Conservation (phyloP, 2,888 invertebrate species). For the Artemia sp. region DNA sequence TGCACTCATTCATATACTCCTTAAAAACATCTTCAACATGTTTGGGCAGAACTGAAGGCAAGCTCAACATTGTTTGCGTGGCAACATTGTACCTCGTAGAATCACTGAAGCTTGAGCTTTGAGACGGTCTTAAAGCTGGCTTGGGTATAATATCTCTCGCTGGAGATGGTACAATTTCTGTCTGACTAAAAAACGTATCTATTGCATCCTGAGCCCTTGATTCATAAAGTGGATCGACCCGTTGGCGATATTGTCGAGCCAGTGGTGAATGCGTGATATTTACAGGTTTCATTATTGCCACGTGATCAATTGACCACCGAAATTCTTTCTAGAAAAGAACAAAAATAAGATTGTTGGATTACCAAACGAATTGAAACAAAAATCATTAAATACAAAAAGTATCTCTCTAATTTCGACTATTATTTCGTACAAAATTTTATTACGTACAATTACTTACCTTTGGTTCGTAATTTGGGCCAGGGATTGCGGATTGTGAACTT, state of each 20-base stretch:
- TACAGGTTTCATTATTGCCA: conserved; percentile 11
- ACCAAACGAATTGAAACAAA: no score
- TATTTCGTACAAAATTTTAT: no score
- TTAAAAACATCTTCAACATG: conserved; percentile 3
- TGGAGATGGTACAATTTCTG: conserved; percentile 4
- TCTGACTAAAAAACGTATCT: conserved; percentile 9
- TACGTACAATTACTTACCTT: no score
- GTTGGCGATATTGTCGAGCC: conserved; percentile 1
- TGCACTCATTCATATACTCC: neutral
- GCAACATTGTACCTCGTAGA: neutral
- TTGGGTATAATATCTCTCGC: neutral
- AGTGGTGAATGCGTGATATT: conserved; percentile 1
- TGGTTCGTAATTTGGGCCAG: no score
- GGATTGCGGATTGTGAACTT: no score
- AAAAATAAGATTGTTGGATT: no score
- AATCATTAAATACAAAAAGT: no score
- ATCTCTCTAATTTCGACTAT: no score
- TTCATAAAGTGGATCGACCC: neutral
- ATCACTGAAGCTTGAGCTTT: neutral
- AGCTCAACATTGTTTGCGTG: neutral
- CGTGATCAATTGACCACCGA: conserved; percentile 12
- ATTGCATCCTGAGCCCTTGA: neutral
- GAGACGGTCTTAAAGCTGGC: neutral
- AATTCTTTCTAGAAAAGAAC: neutral
- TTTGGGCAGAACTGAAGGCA: conserved; percentile 6